A percentile compares a stretch with the other conserved stretches of the same genome.
Conservation (phyloP, 2,888 invertebrate species). For the Chirona hameri region DNA sequence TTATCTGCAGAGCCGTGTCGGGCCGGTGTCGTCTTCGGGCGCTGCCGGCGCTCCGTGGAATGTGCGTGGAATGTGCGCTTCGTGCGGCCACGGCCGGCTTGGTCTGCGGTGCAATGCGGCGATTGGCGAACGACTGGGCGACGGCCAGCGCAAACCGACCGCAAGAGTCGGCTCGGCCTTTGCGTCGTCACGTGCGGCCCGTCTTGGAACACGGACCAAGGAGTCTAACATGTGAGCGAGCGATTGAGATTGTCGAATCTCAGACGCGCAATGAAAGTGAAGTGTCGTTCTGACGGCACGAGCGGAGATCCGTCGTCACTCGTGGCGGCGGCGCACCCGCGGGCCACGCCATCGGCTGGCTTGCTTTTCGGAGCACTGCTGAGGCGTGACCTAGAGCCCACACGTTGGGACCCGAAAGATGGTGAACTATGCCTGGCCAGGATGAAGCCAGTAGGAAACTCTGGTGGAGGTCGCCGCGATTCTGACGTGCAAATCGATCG, state of each 20-base stretch:
- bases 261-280: constrained; percentile 66
- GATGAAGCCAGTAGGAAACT: constrained; percentile 65
- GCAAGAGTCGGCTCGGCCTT: no score
- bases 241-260: constrained; percentile 59
- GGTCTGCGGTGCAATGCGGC: no score
- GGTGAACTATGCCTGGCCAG: constrained; percentile 69
- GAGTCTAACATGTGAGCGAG: constrained; percentile 68
- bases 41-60: no score
- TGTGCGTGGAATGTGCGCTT: no score
- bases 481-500: constrained; percentile 77
- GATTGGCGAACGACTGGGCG: no score
- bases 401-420: constrained; percentile 69
- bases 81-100: no score
- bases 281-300: constrained; percentile 49
- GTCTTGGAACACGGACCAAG: constrained; percentile 75
- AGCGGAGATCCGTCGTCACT: constrained; percentile 50
- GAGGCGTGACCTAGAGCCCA: constrained; percentile 57
- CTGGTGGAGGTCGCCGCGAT: constrained; percentile 68
- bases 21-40: no score
- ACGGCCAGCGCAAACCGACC: no score
- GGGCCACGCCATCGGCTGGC: constrained; percentile 44
- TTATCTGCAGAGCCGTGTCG: no score
- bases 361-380: constrained; percentile 49
- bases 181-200: no score
- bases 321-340: neutral